A percentile compares a stretch with the other conserved stretches of the same genome.
Conservation (phyloP, 2,797 vertebrate species). For the Lepidocolaptes lacrymiger region DNA sequence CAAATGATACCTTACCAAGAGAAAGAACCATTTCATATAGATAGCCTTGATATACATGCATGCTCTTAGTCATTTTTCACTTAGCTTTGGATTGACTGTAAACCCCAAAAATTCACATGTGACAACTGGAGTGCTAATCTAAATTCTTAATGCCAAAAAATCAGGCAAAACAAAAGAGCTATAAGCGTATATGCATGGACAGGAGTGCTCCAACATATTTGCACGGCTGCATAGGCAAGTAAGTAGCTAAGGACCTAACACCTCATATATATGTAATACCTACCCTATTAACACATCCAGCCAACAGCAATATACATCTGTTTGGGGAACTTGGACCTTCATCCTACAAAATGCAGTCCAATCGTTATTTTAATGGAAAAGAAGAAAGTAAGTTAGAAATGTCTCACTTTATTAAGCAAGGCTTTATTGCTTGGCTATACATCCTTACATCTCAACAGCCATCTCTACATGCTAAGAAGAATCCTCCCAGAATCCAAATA, state of each 20-base stretch:
- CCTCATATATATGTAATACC: background rate
- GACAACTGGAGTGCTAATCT: background rate
- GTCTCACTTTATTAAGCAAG: background rate
- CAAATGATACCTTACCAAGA: background rate
- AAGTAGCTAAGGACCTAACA: constrained; percentile 10
- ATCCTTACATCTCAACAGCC: background rate
- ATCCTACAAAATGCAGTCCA: background rate
- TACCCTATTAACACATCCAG: constrained; percentile 30
- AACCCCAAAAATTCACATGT: background rate
- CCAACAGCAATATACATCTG: background rate
- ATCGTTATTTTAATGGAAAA: background rate
- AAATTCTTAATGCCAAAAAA: background rate
- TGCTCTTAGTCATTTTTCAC: background rate
- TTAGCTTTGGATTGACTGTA: background rate
- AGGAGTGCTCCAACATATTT: background rate
- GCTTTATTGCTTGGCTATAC: background rate
- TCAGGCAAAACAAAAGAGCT: background rate
- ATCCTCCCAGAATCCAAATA: background rate
- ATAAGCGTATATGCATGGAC: background rate
- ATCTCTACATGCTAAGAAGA: background rate
- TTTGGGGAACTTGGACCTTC: background rate
- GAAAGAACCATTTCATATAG: background rate
- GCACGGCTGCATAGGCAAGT: background rate
- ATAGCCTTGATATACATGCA: accelerated
- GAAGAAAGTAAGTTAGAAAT: background rate